phyloP scores from a whole-genome alignment of 2,113 vertebrate species.

The Sclerurus mexicanus region DNA sequence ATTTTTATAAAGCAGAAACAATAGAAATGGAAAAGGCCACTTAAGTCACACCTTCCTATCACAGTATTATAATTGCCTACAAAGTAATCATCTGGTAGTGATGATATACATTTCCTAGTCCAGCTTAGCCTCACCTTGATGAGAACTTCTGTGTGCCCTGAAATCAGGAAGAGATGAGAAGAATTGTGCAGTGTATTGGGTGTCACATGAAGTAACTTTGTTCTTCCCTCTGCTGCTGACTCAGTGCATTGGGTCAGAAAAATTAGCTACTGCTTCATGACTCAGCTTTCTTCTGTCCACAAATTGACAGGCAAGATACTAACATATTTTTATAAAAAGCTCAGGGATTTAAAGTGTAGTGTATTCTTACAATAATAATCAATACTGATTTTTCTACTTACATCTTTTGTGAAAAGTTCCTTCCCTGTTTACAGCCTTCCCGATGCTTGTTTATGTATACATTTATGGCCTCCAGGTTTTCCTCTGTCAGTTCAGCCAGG shows the following conservation, averaged over 20 bases:
- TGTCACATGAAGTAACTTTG: background rate
- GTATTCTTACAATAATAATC: background rate
- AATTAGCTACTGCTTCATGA: background rate
- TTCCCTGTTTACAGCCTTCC: background rate
- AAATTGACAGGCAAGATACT: background rate
- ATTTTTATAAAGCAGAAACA: background rate
- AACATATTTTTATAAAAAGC: background rate
- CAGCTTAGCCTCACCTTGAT: background rate
- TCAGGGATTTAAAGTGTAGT: background rate
- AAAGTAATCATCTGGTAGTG: background rate
- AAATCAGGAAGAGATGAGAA: background rate
- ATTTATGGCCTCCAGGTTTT: background rate
- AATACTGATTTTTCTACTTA: background rate
- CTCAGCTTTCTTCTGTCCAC: background rate
- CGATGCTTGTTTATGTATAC: background rate
- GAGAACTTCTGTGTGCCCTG: background rate
- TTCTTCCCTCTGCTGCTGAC: background rate
- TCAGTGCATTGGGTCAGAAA: background rate
- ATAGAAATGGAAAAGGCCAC: background rate
- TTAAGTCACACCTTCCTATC: background rate
- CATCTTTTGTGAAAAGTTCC: background rate
- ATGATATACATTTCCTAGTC: background rate
- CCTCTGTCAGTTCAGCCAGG: background rate
- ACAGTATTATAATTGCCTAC: background rate
- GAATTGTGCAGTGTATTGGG: background rate